Percentiles rank a stretch among this genome's conserved stretches.
Evolutionary conservation across 2,113 vertebrate species (phyloP).

Genomic region (Charadrius vociferus): DNA sequence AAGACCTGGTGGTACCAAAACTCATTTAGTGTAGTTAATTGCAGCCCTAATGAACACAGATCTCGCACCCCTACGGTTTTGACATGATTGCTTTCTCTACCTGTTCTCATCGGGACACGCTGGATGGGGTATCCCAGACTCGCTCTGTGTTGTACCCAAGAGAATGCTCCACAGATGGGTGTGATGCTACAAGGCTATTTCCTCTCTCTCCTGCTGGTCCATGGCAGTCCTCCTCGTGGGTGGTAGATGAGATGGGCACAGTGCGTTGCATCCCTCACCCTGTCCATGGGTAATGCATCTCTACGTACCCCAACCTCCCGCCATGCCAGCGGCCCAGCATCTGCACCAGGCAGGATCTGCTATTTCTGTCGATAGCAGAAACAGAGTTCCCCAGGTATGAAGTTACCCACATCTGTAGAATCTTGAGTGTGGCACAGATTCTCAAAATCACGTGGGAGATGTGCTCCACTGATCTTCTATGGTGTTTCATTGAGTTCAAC

Average conservation of each 20-base stretch:
- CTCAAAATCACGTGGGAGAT: background rate
- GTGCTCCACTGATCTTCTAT: background rate
- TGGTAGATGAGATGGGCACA: background rate
- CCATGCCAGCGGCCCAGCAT: background rate
- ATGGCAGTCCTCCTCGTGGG: background rate
- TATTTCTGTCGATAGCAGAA: background rate
- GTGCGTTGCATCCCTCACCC: background rate
- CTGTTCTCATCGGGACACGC: no score
- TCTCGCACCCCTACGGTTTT: background rate
- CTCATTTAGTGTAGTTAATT: background rate
- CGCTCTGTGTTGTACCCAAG: background rate
- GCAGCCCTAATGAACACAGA: background rate
- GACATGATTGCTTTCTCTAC: background rate
- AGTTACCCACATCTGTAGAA: background rate
- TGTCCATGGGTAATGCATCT: background rate
- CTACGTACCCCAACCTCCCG: background rate
- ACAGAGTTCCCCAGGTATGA: background rate
- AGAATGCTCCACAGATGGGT: background rate
- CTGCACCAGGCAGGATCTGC: background rate
- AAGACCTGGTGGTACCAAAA: background rate
- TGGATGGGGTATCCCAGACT: fast-evolving
- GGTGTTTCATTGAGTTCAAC: background rate
- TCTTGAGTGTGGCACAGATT: background rate
- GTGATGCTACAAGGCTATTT: background rate
- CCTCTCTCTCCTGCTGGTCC: background rate